phyloP scores from a whole-genome alignment of 2,113 vertebrate species.

The Gambusia affinis region DNA sequence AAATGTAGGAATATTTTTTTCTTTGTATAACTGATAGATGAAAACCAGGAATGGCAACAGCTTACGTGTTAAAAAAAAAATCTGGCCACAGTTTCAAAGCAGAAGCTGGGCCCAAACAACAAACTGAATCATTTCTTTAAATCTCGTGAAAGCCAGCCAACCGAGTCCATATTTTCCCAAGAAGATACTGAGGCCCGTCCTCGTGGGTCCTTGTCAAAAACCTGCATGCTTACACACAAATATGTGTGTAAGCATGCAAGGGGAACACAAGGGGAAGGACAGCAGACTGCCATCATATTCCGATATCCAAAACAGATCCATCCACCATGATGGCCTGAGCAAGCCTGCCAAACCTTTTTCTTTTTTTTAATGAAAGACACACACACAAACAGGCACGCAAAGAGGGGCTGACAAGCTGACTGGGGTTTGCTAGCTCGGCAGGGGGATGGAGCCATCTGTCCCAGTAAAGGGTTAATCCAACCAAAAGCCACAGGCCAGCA shows the following conservation, averaged over 20 bases:
- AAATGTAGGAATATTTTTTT: background rate
- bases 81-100: slow-evolving; percentile 33
- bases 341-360: slow-evolving; percentile 34
- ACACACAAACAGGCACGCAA: slow-evolving; percentile 33
- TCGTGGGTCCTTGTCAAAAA: slow-evolving; percentile 44
- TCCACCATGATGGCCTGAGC: slow-evolving; percentile 66
- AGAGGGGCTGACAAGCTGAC: slow-evolving; percentile 57
- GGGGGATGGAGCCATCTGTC: slow-evolving; percentile 80
- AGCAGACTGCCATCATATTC: slow-evolving; percentile 58
- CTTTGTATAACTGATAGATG: slow-evolving; percentile 1
- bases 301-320: slow-evolving; percentile 69
- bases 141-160: slow-evolving; percentile 47
- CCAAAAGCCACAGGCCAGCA: slow-evolving; percentile 70
- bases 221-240: slow-evolving; percentile 17
- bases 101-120: slow-evolving; percentile 49
- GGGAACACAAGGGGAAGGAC: slow-evolving; percentile 23
- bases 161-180: slow-evolving; percentile 52
- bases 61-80: slow-evolving; percentile 31
- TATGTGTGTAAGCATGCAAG: too few relatives aligned
- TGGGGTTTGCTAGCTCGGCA: slow-evolving; percentile 66
- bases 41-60: slow-evolving; percentile 1
- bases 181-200: slow-evolving; percentile 47
- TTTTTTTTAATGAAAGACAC: slow-evolving; percentile 26
- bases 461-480: slow-evolving; percentile 85
- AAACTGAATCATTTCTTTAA: slow-evolving; percentile 53